phyloP scores from a whole-genome alignment of 1,140 invertebrate species.

The Carposina sasakii region DNA sequence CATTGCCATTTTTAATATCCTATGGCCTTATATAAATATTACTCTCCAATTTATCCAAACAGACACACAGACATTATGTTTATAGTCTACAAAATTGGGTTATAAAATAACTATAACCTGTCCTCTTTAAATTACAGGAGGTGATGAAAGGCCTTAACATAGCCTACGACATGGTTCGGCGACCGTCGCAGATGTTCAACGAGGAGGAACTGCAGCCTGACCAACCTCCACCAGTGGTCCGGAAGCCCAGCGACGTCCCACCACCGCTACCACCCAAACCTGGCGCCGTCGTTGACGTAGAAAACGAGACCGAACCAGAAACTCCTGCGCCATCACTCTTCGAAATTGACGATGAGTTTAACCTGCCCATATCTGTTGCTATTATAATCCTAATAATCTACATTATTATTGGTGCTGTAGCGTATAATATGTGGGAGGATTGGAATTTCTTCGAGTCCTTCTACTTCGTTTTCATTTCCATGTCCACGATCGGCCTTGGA shows the following conservation, averaged over 20 bases:
- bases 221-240: slow-evolving; percentile 37
- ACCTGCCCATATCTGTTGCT: slow-evolving; percentile 90
- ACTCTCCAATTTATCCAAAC: no score
- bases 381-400: slow-evolving; percentile 87
- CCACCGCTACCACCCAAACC: slow-evolving; percentile 60
- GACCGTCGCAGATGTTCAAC: slow-evolving; percentile 80
- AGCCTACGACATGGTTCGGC: slow-evolving; percentile 83
- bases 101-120: slow-evolving; percentile 20
- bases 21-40: no score
- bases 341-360: slow-evolving; percentile 93
- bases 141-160: slow-evolving; percentile 87
- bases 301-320: slow-evolving; percentile 72
- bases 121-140: slow-evolving; percentile 73
- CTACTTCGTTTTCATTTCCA: slow-evolving; percentile 96
- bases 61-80: background rate
- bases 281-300: slow-evolving; percentile 32
- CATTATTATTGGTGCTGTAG: slow-evolving; percentile 86
- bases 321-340: slow-evolving; percentile 82
- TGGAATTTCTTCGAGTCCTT: slow-evolving; percentile 93
- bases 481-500: slow-evolving; percentile 95
- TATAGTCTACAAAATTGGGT: background rate
- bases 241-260: slow-evolving; percentile 50
- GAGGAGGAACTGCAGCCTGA: slow-evolving; percentile 60
- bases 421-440: slow-evolving; percentile 85
- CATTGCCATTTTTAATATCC: no score